These are phyloP conservation scores for Odontamblyopus rebecca DNA, from an alignment of 2,797 vertebrate genomes.

Conservation along the genomic window DNA sequence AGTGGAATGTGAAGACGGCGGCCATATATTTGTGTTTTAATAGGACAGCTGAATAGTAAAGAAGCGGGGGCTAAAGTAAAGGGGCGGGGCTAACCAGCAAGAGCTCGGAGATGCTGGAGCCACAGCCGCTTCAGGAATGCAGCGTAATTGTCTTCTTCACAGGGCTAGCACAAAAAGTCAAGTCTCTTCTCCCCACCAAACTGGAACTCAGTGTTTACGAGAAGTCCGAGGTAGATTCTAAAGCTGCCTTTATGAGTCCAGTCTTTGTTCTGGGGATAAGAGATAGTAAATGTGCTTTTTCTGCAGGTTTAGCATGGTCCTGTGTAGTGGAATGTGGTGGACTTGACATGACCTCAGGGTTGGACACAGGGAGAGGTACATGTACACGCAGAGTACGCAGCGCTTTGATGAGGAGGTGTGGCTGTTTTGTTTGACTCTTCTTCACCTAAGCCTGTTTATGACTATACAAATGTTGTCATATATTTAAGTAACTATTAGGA, in stretches of 20 bases:
- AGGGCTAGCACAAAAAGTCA: constrained; percentile 71
- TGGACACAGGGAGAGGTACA: constrained; percentile 35
- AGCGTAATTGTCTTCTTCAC: constrained; percentile 70
- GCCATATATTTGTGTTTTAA: constrained; percentile 20
- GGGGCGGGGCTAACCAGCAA: constrained; percentile 36
- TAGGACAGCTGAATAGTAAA: constrained; percentile 39
- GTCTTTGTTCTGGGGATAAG: constrained; percentile 35
- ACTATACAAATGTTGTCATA: too few relatives aligned
- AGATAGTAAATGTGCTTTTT: constrained; percentile 39
- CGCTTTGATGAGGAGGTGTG: constrained; percentile 4
- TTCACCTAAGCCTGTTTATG: not conserved
- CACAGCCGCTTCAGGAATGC: constrained; percentile 73
- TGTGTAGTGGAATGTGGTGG: constrained; percentile 54
- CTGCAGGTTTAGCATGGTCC: constrained; percentile 35
- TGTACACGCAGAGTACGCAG: constrained; percentile 1
- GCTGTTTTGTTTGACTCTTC: not conserved
- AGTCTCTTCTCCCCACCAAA: constrained; percentile 55
- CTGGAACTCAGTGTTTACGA: constrained; percentile 47
- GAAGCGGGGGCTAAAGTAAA: constrained; percentile 32
- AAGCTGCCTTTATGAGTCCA: constrained; percentile 42
- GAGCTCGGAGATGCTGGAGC: constrained; percentile 62
- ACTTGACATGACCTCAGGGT: constrained; percentile 57
- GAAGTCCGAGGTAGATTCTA: constrained; percentile 32
- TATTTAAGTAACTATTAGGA: too few relatives aligned
- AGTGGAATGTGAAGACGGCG: constrained; percentile 22